Base-by-base conservation (phyloP, 2,888 invertebrate species). In the Hetaerina titia region DNA sequence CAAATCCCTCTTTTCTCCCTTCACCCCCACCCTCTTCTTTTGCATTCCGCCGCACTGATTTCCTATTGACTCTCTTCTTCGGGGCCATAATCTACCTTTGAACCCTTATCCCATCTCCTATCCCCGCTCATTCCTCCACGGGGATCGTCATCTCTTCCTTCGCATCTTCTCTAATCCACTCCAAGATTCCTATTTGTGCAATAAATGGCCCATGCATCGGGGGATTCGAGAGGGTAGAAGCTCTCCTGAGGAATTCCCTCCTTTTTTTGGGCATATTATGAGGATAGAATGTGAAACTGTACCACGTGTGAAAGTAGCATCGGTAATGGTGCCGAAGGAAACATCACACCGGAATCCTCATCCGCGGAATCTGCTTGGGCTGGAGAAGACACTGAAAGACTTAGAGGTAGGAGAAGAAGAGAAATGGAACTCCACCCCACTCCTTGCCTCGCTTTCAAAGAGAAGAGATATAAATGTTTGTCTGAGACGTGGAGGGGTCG, bases 11-110 rank as follows among this genome's bases (percentile, higher is more conserved):
- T 17, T 57, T 89, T 57, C 89, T 89, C 81, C n/a, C 81, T 81
- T 57, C 57, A 56, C 22, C 13, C 45, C 9, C n/a, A 60, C 60
- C 60, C 90, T 90, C 90, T 90, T 60, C 6, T 58, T 57, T 25
- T 15, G 15, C 90, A 90, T 90, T 90, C 90, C 90, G 57, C 90
- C 90, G 22, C 60, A 57, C 58, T 90, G 90, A 90, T 90, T 90
- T 60, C 90, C 17, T 58, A 90, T 90, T 58, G 90, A 90, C 60
- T 25, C 60, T 58, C 60, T 19, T 57, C n/a, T 57, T 89, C 22
- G 60, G 60, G 5, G 13, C 60, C 60, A 17, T 60, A 60, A 60
- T 60, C 60, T 17, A 60, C 60, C 17, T 11, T 60, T 17, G 60
- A 4, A 57, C 89, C 89, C 89, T 57, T 60, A 90, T 25, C 60